Evolutionary conservation across 2,797 vertebrate genomes (phyloP).

Genomic region (Hozukius guyotensis): DNA sequence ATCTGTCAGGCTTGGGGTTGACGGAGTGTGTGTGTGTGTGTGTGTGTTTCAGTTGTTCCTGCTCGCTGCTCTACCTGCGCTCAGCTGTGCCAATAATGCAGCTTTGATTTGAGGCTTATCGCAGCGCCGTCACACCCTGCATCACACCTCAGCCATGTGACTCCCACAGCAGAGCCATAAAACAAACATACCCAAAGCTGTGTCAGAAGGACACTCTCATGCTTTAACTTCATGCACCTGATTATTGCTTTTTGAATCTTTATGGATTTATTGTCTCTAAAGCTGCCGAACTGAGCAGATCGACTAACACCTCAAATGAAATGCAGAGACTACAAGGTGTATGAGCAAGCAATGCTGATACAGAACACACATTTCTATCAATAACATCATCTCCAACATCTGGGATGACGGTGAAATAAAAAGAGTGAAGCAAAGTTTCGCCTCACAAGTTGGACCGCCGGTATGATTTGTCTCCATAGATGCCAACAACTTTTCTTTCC

Average conservation of each 20-base stretch:
- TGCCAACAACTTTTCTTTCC: too few relatives aligned
- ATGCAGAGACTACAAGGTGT: not conserved
- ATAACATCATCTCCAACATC: not conserved
- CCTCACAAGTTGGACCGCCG: too few relatives aligned
- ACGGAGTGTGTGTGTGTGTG: not conserved
- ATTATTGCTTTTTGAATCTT: not conserved
- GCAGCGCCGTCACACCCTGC: constrained; percentile 19
- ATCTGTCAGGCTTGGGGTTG: constrained; percentile 44
- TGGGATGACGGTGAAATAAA: not conserved
- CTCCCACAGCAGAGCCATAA: constrained; percentile 33
- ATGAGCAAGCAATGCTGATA: not conserved
- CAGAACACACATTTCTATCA: not conserved
- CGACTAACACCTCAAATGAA: not conserved
- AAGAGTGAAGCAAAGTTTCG: too few relatives aligned
- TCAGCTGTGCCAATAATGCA: constrained; percentile 48
- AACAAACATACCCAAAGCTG: constrained; percentile 37
- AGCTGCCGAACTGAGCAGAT: not conserved
- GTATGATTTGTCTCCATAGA: too few relatives aligned
- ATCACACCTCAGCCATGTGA: constrained; percentile 58
- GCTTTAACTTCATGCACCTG: not conserved
- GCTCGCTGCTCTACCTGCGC: constrained; percentile 32
- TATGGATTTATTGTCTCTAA: not conserved
- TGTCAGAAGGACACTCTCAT: not conserved
- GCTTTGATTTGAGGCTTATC: constrained; percentile 70
- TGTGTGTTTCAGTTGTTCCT: constrained; percentile 38